A percentile compares a stretch with the other conserved stretches of the same genome.
These are phyloP conservation scores for cat (Felis catus) DNA, from an alignment of 2,113 vertebrate species.

Conservation along the genomic window F.catus_Fca126_mat1.0 CM031413.1:145574001-145574500, in stretches of 20 bases:
- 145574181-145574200: too few species aligned
- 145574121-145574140: too few species aligned
- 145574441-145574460: constrained; percentile 18
- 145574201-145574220: too few species aligned
- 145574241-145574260: too few species aligned
- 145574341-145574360: constrained; percentile 2
- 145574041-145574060: neutral
- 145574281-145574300: neutral
- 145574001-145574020: neutral
- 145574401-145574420: neutral
- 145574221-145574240: too few species aligned
- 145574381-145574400: constrained; percentile 36
- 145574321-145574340: constrained; percentile 25
- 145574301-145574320: constrained; percentile 5
- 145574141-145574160: too few species aligned
- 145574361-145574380: constrained; percentile 10
- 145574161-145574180: too few species aligned
- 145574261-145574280: too few species aligned
- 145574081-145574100: neutral
- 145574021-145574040: neutral
- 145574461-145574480: neutral
- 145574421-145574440: constrained; percentile 6
- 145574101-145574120: too few species aligned
- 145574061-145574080: neutral
- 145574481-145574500: neutral